Base-by-base conservation (phyloP, 2,797 vertebrate species). In the Dendrocincla tyrannina region DNA sequence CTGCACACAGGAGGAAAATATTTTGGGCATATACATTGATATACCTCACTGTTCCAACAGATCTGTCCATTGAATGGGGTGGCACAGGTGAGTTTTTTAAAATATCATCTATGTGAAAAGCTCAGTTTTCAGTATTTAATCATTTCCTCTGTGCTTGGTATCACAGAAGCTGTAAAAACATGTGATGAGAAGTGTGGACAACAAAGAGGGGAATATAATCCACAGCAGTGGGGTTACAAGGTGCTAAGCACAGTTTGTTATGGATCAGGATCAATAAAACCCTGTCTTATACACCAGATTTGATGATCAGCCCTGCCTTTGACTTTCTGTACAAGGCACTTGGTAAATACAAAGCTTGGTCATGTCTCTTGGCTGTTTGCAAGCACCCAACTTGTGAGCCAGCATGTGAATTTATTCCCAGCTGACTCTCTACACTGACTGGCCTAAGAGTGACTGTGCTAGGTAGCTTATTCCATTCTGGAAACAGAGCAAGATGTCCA, bases 171-270 rank as follows among this genome's bases (percentile, higher is more conserved):
- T 85, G 42, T 72, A 46, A 83, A 85, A 89, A 24, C 32, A 14
- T 0, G 0, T 50, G 24, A 8, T 47, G 44, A 59, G 39, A 52
- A 19, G 50, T 30, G 14, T 35, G 25, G 15, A 11, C 12, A 30
- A 12, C 13, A 60, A 24, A 59, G 44, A 75, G 81, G 32, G 30
- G 44, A 28, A 1, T n/a, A 11, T 13, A 42, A 67, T 25, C 23
- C 15, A 13, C 9, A 28, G 1, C 1, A 4, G 23, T 35, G n/a
- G 62, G 7, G 30, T 59, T 86, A 60, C 46, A 75, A 60, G 62
- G 7, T 75, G 25, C 3, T 47, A 39, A 76, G 32, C 41, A 63
- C 33, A 70, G 30, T 37, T 74, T 11, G 11, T 44, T 44, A 44
- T 14, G 25, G 56, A 13, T 64, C 39, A 44, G 33, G 23, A 49